These are phyloP conservation scores for Philonicus albiceps DNA, from an alignment of 2,888 invertebrate species.

Conservation along the genomic window DNA sequence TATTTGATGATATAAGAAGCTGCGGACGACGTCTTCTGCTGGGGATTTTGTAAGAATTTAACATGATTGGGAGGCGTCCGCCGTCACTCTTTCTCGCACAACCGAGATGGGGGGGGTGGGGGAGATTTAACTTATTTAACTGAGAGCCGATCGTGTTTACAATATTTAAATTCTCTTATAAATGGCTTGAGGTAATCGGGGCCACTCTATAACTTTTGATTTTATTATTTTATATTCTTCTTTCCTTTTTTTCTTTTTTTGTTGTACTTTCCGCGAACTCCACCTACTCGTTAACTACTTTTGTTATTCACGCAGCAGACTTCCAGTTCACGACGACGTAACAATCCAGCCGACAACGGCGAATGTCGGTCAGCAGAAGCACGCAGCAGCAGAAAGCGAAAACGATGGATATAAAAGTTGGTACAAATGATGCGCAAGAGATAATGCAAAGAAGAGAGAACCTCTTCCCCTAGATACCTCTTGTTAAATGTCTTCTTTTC, in stretches of 20 bases:
- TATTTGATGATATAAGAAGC: conserved; percentile 20
- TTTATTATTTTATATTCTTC: neutral
- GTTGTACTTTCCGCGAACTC: neutral
- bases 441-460: neutral
- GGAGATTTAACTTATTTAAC: neutral
- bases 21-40: neutral
- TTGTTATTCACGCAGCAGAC: conserved; percentile 8
- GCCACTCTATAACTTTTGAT: neutral
- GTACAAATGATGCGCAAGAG: neutral
- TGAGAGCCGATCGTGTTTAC: neutral
- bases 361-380: conserved; percentile 42
- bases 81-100: neutral
- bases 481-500: neutral
- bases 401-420: conserved; percentile 1
- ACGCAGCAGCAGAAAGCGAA: conserved; percentile 34
- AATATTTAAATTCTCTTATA: neutral
- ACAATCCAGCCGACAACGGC: neutral
- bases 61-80: conserved; percentile 12
- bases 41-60: neutral
- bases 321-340: conserved; percentile 8
- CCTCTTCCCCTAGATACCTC: neutral
- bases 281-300: conserved; percentile 27
- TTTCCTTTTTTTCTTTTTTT: neutral
- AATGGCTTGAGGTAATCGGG: neutral
- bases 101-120: no score